Conservation (phyloP, 2,113 vertebrate species). For the Melanocharis versteri region DNA sequence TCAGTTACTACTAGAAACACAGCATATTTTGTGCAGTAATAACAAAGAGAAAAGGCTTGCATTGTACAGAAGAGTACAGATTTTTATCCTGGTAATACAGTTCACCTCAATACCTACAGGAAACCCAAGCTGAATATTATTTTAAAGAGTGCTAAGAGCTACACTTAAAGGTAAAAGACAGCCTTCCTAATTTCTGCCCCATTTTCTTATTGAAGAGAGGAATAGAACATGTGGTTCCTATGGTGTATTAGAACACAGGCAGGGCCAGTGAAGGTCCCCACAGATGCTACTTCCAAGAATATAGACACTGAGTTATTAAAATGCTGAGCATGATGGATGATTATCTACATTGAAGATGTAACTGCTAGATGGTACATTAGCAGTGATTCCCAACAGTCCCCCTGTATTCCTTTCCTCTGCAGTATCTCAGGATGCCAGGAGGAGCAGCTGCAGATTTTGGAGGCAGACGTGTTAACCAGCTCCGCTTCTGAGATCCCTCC, state of each 20-base stretch:
- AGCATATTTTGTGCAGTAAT: not conserved
- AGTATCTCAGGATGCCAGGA: not conserved
- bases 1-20: slow-evolving; percentile 4
- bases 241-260: not conserved
- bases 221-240: not conserved
- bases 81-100: not conserved
- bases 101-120: not conserved
- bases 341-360: not conserved
- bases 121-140: not conserved
- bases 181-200: not conserved
- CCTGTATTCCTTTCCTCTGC: not conserved
- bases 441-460: not conserved
- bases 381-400: not conserved
- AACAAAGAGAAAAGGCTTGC: not conserved
- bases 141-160: not conserved
- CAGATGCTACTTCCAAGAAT: not conserved
- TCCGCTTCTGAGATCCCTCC: not conserved
- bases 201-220: not conserved
- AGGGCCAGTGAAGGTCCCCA: not conserved
- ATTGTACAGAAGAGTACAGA: not conserved
- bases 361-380: not conserved
- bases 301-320: not conserved
- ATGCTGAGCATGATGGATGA: not conserved
- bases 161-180: not conserved
- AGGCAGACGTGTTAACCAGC: not conserved